Conservation (phyloP, 2,113 vertebrate species). For the Tiliqua scincoides region DNA sequence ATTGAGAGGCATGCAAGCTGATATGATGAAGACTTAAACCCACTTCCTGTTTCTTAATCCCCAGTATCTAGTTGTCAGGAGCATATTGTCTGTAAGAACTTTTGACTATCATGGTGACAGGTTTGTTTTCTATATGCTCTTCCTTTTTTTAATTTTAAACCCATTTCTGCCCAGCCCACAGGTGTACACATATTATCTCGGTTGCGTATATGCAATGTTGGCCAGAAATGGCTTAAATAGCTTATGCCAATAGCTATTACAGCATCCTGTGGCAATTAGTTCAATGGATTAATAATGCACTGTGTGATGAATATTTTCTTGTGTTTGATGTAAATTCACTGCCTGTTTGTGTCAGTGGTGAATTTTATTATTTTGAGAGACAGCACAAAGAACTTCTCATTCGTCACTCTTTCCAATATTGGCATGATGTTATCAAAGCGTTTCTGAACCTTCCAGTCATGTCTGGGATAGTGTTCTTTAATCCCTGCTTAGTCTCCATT, state of each 20-base stretch:
- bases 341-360: neutral
- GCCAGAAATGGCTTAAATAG: too few species aligned
- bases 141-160: too few species aligned
- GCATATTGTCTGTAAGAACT: too few species aligned
- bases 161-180: too few species aligned
- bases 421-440: neutral
- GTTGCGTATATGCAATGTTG: too few species aligned
- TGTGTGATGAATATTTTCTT: neutral
- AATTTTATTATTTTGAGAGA: neutral
- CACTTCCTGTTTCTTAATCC: too few species aligned
- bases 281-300: neutral
- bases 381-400: neutral
- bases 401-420: neutral
- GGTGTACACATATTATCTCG: too few species aligned
- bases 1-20: too few species aligned
- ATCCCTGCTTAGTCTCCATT: neutral
- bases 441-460: neutral
- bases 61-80: too few species aligned
- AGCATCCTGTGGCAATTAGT: neutral
- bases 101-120: too few species aligned
- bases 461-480: neutral
- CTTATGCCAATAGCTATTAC: neutral
- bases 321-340: neutral
- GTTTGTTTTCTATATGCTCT: too few species aligned
- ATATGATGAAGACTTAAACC: too few species aligned